Conservation (phyloP, 2,888 invertebrate genomes). For the Craniophora ligustri region DNA sequence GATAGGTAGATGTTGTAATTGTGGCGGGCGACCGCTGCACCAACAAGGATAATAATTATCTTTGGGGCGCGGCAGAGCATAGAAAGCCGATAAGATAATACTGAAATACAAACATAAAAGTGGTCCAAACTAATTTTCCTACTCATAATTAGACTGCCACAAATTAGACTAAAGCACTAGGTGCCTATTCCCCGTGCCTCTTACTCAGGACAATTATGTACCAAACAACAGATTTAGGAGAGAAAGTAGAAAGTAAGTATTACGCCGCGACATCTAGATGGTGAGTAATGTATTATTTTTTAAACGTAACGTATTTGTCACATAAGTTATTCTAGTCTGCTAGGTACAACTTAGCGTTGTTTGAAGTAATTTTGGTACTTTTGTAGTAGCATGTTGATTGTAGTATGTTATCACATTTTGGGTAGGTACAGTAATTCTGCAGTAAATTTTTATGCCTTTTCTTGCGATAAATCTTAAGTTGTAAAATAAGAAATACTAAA, state of each 20-base stretch:
- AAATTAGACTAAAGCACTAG: conserved; percentile 63
- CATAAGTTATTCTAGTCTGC: conserved; percentile 53
- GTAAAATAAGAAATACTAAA: conserved; percentile 41
- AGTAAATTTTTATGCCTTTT: conserved; percentile 52
- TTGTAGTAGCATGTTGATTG: conserved; percentile 31
- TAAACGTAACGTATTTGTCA: conserved; percentile 37
- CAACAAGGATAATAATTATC: conserved; percentile 52
- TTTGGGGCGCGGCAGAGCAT: conserved; percentile 58
- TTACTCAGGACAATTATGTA: conserved; percentile 57
- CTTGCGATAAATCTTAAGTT: conserved; percentile 55
- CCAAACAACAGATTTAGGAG: conserved; percentile 65
- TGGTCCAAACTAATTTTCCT: conserved; percentile 46
- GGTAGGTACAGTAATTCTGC: conserved; percentile 47
- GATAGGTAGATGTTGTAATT: conserved; percentile 43
- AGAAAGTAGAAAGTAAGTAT: conserved; percentile 77
- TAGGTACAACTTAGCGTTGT: conserved; percentile 44
- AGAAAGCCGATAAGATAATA: conserved; percentile 68
- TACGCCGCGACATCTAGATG: conserved; percentile 60
- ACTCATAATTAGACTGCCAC: conserved; percentile 67
- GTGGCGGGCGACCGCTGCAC: conserved; percentile 16
- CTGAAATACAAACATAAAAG: conserved; percentile 40
- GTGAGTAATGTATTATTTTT: conserved; percentile 64
- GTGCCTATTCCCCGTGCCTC: conserved; percentile 60
- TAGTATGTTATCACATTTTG: conserved; percentile 45
- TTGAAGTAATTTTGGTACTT: conserved; percentile 30